Evolutionary conservation across 2,797 vertebrate species (phyloP).

Genomic region (Eidolon dupreanum): DNA sequence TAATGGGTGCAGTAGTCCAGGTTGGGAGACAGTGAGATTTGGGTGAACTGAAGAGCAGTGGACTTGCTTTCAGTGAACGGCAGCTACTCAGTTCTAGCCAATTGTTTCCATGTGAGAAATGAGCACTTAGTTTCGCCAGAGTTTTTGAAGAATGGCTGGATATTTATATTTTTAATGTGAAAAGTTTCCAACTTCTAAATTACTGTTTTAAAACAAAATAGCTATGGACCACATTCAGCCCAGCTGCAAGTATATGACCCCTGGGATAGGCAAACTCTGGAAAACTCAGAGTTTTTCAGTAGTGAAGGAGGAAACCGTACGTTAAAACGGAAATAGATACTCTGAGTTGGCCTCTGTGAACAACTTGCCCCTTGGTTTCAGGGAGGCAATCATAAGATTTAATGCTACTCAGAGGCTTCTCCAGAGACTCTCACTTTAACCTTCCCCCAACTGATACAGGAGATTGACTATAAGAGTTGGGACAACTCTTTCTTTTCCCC

Average conservation of each 20-base stretch:
- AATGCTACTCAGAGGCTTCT: background rate
- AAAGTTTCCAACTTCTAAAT: background rate
- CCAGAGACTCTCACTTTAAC: background rate
- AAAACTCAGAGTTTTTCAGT: background rate
- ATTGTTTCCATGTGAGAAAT: background rate
- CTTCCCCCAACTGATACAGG: background rate
- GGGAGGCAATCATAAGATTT: background rate
- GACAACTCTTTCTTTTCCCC: background rate
- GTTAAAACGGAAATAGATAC: background rate
- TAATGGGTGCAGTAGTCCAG: background rate
- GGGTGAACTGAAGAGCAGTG: background rate
- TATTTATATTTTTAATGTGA: slow-evolving; percentile 11
- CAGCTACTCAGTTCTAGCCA: background rate
- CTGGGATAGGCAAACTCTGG: background rate
- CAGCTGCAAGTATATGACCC: background rate
- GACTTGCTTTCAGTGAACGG: background rate
- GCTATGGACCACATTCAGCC: background rate
- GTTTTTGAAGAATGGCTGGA: background rate
- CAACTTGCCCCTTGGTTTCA: background rate
- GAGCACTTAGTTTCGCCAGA: background rate
- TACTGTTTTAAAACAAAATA: background rate
- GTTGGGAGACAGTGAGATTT: background rate
- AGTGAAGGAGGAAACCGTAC: background rate
- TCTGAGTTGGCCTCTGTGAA: background rate
- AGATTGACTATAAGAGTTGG: background rate